Percentiles rank a stretch among this genome's conserved stretches.
Conservation (phyloP, 2,797 vertebrate species). For the Xiphorhynchus erythropygius region DNA sequence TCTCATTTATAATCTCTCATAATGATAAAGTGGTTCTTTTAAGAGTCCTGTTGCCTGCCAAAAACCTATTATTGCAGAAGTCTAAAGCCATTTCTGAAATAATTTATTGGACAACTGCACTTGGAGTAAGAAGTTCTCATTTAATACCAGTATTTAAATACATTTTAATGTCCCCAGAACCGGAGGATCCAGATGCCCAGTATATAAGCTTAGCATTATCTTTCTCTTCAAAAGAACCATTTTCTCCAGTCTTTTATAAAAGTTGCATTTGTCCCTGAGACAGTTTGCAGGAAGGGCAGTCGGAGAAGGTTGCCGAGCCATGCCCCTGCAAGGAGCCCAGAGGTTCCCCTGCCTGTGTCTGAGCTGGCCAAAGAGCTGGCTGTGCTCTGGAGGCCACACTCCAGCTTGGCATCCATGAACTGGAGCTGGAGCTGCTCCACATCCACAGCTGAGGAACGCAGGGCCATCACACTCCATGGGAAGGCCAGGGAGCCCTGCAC, state of each 20-base stretch:
- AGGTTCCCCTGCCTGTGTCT: background rate
- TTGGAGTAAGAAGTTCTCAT: conserved; percentile 36
- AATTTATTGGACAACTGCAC: conserved; percentile 27
- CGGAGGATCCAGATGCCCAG: background rate
- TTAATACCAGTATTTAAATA: conserved; percentile 62
- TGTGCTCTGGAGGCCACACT: background rate
- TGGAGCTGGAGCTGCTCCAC: background rate
- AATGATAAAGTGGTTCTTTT: conserved; percentile 57
- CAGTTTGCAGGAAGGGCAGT: background rate
- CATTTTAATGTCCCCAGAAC: background rate
- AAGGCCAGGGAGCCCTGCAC: background rate
- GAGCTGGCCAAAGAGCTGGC: background rate
- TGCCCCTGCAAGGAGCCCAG: background rate
- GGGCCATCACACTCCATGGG: background rate
- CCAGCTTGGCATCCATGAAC: accelerated
- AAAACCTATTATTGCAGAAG: conserved; percentile 38
- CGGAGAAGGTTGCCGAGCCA: background rate
- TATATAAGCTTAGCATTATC: background rate
- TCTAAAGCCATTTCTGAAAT: conserved; percentile 39
- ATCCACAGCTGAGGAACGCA: background rate
- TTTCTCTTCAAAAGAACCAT: background rate
- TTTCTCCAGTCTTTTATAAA: background rate
- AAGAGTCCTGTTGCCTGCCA: conserved; percentile 49
- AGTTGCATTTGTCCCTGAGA: accelerated
- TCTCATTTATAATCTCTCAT: conserved; percentile 55